phyloP scores from a whole-genome alignment of 2,888 invertebrate genomes.

The Brachycybe producta region DNA sequence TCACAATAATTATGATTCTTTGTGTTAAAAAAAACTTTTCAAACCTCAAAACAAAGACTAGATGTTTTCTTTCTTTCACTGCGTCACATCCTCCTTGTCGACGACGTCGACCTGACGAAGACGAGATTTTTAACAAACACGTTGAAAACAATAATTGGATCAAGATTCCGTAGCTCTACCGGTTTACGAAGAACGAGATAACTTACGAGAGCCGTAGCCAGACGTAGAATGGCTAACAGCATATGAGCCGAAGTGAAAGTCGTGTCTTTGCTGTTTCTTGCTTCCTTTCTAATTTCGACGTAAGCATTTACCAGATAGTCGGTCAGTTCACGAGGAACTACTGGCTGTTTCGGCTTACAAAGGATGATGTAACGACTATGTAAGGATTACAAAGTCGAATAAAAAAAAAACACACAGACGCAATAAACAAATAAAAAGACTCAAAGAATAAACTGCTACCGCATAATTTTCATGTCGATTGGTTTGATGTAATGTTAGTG shows the following conservation, averaged over 20 bases:
- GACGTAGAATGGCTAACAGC: constrained; percentile 76
- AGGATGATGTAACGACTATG: constrained; percentile 70
- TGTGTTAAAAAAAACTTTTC: too few relatives aligned
- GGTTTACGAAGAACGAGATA: constrained; percentile 35
- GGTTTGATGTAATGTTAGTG: constrained; percentile 86
- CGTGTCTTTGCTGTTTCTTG: constrained; percentile 75
- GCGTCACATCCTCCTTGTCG: constrained; percentile 85
- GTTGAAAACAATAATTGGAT: too few relatives aligned
- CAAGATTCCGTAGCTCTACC: too few relatives aligned
- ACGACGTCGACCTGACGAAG: constrained; percentile 68
- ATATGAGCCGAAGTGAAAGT: constrained; percentile 94
- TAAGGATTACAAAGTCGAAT: constrained; percentile 11
- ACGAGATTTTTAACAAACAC: constrained; percentile 37
- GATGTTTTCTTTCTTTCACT: too few relatives aligned
- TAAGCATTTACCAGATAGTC: constrained; percentile 66
- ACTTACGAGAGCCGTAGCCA: constrained; percentile 76
- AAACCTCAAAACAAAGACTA: too few relatives aligned
- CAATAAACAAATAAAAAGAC: neutral
- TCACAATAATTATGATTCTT: too few relatives aligned
- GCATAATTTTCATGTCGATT: constrained; percentile 82
- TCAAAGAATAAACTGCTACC: constrained; percentile 29
- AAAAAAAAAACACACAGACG: too few relatives aligned
- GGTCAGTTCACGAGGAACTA: constrained; percentile 70
- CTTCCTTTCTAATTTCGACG: constrained; percentile 55
- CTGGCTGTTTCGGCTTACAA: constrained; percentile 77